Evolutionary conservation across 2,113 vertebrate genomes (phyloP).

Genomic region (Oryzias celebensis): DNA sequence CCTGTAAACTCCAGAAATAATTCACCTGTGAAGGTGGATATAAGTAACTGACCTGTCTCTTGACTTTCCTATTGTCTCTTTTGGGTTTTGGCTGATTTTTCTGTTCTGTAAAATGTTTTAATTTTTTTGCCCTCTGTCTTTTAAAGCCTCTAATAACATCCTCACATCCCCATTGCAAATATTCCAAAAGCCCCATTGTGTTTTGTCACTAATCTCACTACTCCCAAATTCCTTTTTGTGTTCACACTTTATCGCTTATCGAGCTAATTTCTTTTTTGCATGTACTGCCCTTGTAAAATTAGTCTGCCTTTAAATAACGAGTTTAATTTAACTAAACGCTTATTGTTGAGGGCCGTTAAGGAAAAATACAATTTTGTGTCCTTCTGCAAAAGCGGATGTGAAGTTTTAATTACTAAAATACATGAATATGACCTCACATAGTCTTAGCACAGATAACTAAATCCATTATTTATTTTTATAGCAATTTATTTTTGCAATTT

Average conservation of each 20-base stretch:
- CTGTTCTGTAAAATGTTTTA: no score
- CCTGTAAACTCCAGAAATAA: constrained; percentile 19
- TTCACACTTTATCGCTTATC: constrained; percentile 58
- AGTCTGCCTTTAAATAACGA: constrained; percentile 71
- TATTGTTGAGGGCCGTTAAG: constrained; percentile 31
- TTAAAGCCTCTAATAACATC: constrained; percentile 9
- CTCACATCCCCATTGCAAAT: constrained; percentile 10
- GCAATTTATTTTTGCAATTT: neutral
- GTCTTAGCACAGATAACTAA: constrained; percentile 41
- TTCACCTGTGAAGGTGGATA: constrained; percentile 33
- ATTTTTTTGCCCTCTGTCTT: neutral
- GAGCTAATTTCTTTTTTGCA: constrained; percentile 65
- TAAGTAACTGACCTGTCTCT: constrained; percentile 22
- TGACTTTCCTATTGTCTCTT: constrained; percentile 18
- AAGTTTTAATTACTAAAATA: constrained; percentile 78
- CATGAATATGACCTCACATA: constrained; percentile 55
- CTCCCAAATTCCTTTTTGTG: constrained; percentile 33
- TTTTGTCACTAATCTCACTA: constrained; percentile 13
- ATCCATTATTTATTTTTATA: constrained; percentile 28
- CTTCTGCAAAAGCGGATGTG: constrained; percentile 68
- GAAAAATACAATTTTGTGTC: constrained; percentile 70
- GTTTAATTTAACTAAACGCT: constrained; percentile 77
- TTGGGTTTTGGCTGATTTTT: constrained; percentile 9
- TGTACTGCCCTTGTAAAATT: constrained; percentile 64
- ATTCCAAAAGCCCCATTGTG: constrained; percentile 10